phyloP scores from a whole-genome alignment of 2,797 vertebrate genomes.

The Myoxocephalus aenaeus region DNA sequence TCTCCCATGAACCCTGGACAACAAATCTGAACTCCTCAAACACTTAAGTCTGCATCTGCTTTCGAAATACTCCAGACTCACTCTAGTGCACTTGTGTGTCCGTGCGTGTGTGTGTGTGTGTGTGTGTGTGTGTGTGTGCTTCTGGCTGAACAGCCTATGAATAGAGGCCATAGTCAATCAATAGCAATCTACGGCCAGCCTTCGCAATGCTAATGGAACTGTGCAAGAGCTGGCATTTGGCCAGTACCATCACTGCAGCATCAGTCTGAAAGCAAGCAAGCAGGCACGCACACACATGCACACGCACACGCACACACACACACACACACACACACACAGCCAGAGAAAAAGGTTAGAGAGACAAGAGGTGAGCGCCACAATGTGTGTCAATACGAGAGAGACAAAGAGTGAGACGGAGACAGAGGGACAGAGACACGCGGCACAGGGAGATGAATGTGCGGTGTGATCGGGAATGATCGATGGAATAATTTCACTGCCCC shows the following conservation, averaged over 20 bases:
- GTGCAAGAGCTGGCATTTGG: constrained; percentile 73
- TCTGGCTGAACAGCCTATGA: constrained; percentile 74
- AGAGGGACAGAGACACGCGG: background rate
- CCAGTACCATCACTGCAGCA: constrained; percentile 70
- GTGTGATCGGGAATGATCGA: constrained; percentile 77
- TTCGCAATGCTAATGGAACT: constrained; percentile 81
- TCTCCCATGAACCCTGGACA: constrained; percentile 8
- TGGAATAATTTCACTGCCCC: constrained; percentile 71
- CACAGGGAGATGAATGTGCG: constrained; percentile 53
- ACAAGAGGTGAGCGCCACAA: constrained; percentile 56
- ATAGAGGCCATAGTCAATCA: constrained; percentile 82
- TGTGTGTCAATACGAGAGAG: constrained; percentile 59
- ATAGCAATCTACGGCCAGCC: constrained; percentile 83
- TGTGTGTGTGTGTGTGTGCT: constrained; percentile 29
- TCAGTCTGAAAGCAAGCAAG: constrained; percentile 42
- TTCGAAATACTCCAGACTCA: constrained; percentile 29
- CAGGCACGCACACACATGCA: constrained; percentile 3
- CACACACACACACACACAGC: background rate
- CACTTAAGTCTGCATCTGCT: constrained; percentile 32
- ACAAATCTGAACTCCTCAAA: constrained; percentile 20
- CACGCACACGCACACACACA: constrained; percentile 8
- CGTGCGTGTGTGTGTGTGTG: constrained; percentile 20
- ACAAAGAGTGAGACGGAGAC: constrained; percentile 18
- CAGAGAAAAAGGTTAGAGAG: constrained; percentile 42
- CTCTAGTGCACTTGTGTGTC: constrained; percentile 26